These are phyloP conservation scores for Syrista parreyssii DNA, from an alignment of 2,888 invertebrate species.

Conservation along the genomic window DNA sequence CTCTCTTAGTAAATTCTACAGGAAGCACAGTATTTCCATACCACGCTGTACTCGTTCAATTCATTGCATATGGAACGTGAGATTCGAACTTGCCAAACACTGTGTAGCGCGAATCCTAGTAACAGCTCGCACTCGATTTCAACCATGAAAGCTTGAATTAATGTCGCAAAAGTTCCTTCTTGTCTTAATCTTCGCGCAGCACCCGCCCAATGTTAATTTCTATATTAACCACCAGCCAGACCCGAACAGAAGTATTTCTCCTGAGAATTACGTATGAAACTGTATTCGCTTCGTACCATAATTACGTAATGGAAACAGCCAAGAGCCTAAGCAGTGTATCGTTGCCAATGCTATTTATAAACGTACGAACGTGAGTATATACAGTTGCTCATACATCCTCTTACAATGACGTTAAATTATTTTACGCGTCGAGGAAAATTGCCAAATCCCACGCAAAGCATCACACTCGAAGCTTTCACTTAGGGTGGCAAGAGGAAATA, in stretches of 20 bases:
- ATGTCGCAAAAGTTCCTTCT: neutral
- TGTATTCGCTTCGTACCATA: neutral
- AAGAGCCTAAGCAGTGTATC: neutral
- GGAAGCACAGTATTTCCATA: neutral
- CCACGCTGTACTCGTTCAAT: neutral
- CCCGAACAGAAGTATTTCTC: neutral
- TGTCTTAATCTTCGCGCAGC: neutral
- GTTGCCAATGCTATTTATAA: neutral
- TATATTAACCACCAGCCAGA: neutral
- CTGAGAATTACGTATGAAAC: neutral
- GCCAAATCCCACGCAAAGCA: too few species aligned
- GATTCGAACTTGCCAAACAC: neutral
- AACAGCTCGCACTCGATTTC: neutral
- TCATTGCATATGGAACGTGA: constrained; percentile 6
- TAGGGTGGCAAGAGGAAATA: too few species aligned
- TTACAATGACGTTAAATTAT: neutral
- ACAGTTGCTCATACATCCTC: neutral
- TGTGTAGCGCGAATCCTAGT: neutral
- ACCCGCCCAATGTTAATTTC: neutral
- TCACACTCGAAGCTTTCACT: too few species aligned
- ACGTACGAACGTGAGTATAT: neutral
- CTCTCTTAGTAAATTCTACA: neutral
- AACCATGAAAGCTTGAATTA: constrained; percentile 5
- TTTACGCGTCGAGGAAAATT: neutral
- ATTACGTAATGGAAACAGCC: neutral